These are phyloP conservation scores for Malurus alboscapulatus DNA, from an alignment of 2,113 vertebrate species.

Conservation along the genomic window DNA sequence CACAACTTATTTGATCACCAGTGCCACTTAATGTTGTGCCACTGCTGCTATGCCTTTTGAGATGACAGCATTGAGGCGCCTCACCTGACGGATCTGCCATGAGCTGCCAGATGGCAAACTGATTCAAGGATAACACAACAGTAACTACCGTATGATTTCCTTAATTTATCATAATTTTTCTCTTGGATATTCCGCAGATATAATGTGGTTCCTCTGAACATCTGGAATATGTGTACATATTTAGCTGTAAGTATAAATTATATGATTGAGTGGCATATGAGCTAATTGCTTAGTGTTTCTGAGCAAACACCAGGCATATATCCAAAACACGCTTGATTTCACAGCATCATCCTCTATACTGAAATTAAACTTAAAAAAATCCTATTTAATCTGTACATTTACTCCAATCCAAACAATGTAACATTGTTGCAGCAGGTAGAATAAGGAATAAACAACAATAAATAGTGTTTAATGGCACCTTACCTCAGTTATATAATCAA, in stretches of 20 bases:
- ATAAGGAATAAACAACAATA: not conserved
- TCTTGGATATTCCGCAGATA: not conserved
- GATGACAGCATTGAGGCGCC: not conserved
- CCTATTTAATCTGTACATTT: not conserved
- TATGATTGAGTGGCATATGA: not conserved
- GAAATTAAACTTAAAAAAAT: not conserved
- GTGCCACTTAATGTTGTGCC: not conserved
- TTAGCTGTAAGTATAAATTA: not conserved
- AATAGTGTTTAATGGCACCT: not conserved
- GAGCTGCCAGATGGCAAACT: not conserved
- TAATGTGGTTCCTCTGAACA: not conserved
- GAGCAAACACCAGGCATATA: not conserved
- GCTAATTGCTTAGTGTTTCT: not conserved
- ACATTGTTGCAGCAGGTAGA: not conserved
- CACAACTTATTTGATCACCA: not conserved
- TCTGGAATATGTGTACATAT: not conserved
- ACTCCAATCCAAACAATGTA: not conserved
- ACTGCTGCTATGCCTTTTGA: not conserved
- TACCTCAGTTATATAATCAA: not conserved
- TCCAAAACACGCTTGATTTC: not conserved
- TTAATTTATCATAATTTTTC: slow-evolving; percentile 1
- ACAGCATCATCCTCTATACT: not conserved
- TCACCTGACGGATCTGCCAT: not conserved
- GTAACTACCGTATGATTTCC: not conserved
- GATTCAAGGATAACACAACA: not conserved